Evolutionary conservation across 2,797 vertebrate genomes (phyloP), one percentile per base, ranked within the genome.

Genomic region (Danio kyathit): DNA sequence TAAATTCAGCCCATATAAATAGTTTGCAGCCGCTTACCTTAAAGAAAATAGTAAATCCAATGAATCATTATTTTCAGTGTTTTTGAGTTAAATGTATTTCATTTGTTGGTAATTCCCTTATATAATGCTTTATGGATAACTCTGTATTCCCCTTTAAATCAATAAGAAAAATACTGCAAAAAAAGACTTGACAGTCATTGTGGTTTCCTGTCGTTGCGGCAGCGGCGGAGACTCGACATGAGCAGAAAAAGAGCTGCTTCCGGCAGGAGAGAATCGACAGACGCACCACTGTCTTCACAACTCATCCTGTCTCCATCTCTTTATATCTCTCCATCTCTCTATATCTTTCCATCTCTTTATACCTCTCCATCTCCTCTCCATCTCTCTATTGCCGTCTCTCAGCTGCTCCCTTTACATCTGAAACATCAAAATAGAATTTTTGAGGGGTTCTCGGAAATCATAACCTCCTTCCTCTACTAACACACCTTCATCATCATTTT

Each of bases 191-290:
- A 63, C 29, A 67, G 29, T 61, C 63, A 44, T 57, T 61, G 70
- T 43, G 66, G 82, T 80, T 80, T 84, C 80, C 70, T 82, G 72
- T 80, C 43, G 40, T 38, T 5, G 46, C 60, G 48, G 74, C 44
- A 29, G 2, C 46, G 61, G 44, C 56, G 64, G 48, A 16, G 43
- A 80, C 41, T 74, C 1, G 6, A 14, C 19, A 38, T 29, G 44
- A 29, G 40, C 78, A n/a, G 29, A 29, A 52, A 46, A 52, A 64
- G 54, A 17, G n/a, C 38, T 16, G 9, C 43, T 86, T 82, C 73
- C 82, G 76, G 59, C 19, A n/a, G 48, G 46, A 13, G 29, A 29
- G 29, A 29, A 29, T 29, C 29, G 29, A 61, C 21, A 44, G 29
- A 81, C 29, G 29, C 71, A 40, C 5, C 8, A 52, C 56, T 56